Conservation (phyloP, 1,140 invertebrate genomes). For the Drosophila pectinifera region DNA sequence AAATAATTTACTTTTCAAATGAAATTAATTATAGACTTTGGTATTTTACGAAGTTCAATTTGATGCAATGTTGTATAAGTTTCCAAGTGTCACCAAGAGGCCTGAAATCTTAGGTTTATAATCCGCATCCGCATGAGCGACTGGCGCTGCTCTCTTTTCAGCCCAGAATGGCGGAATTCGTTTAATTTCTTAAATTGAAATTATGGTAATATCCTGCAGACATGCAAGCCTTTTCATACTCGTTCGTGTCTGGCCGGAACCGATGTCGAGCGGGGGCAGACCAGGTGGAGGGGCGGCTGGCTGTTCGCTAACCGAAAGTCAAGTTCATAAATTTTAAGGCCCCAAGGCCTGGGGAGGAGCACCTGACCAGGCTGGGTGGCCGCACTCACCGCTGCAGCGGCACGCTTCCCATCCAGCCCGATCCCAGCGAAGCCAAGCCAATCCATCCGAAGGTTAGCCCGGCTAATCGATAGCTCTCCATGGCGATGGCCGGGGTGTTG, state of each 20-base stretch:
- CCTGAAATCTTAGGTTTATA: background rate
- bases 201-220: slow-evolving; percentile 81
- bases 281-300: background rate
- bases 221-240: slow-evolving; percentile 72
- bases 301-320: slow-evolving; percentile 65
- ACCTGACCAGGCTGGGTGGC: slow-evolving; percentile 31
- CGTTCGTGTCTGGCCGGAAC: slow-evolving; percentile 63
- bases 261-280: slow-evolving; percentile 5
- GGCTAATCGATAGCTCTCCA: slow-evolving; percentile 71
- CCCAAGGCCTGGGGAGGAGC: slow-evolving; percentile 23
- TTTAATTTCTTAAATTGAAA: slow-evolving; percentile 84
- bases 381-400: slow-evolving; percentile 42
- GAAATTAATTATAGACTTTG: too few relatives aligned
- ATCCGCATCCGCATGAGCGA: slow-evolving; percentile 3
- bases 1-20: too few relatives aligned
- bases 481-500: slow-evolving; percentile 64
- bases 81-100: background rate
- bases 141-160: slow-evolving; percentile 49
- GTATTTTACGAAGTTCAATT: too few relatives aligned
- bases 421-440: slow-evolving; percentile 9
- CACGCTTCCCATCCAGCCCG: slow-evolving; percentile 33
- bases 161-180: slow-evolving; percentile 59
- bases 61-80: too few relatives aligned
- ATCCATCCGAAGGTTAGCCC: slow-evolving; percentile 48
- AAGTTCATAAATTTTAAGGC: slow-evolving; percentile 76